phyloP scores from a whole-genome alignment of 2,113 vertebrate genomes.

The Phodopus roborovskii region DNA sequence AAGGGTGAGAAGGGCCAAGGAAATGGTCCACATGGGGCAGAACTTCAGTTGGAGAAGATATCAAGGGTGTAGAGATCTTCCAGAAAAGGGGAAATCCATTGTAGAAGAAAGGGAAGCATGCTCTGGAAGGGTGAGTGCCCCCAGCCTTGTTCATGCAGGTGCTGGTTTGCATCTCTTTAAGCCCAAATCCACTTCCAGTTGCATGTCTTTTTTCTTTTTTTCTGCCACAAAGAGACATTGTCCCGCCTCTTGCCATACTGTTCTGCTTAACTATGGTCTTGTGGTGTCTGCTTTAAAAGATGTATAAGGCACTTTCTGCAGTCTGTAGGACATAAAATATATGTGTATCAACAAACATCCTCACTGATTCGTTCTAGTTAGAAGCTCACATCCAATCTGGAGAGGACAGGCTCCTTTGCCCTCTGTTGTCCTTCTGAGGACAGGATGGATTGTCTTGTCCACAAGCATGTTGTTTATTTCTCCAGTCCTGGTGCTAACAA shows the following conservation, averaged over 20 bases:
- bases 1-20: constrained; percentile 71
- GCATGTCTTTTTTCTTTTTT: constrained; percentile 58
- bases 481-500: neutral
- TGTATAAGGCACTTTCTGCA: neutral
- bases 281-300: neutral
- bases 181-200: constrained; percentile 29
- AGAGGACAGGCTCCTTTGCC: neutral
- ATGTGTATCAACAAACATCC: fast-evolving
- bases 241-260: neutral
- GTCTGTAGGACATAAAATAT: neutral
- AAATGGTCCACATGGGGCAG: constrained; percentile 67
- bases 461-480: neutral
- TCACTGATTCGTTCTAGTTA: neutral
- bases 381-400: neutral
- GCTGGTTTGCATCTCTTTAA: constrained; percentile 56
- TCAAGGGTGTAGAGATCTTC: constrained; percentile 69
- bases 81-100: constrained; percentile 68
- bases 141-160: constrained; percentile 44
- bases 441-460: neutral
- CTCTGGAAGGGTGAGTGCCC: constrained; percentile 72
- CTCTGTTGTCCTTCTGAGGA: neutral
- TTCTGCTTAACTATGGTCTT: neutral
- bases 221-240: neutral
- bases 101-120: constrained; percentile 72
- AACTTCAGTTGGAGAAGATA: constrained; percentile 70